Percentiles rank a stretch among this genome's conserved stretches.
Evolutionary conservation across 2,888 invertebrate genomes (phyloP).

Genomic region (Tupiocoris notatus): DNA sequence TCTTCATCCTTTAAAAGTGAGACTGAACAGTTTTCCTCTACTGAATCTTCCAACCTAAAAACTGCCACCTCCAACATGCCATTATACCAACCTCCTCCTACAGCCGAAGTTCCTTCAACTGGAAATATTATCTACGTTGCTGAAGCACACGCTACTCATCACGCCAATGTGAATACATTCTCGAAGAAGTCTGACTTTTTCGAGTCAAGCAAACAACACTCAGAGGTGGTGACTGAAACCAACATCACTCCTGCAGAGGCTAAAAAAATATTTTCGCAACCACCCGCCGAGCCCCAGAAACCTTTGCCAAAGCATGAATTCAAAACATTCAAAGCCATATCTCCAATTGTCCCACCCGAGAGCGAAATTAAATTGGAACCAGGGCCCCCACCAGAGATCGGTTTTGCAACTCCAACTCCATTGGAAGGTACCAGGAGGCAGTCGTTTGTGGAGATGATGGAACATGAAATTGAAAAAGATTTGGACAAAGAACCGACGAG

Average conservation of each 20-base stretch:
- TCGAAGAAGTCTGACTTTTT: constrained; percentile 50
- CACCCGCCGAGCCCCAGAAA: constrained; percentile 52
- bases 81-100: constrained; percentile 41
- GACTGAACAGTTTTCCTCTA: constrained; percentile 17
- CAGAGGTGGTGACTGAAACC: constrained; percentile 51
- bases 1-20: constrained; percentile 3
- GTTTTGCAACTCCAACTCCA: constrained; percentile 60
- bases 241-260: constrained; percentile 56
- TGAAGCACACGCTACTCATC: constrained; percentile 54
- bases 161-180: constrained; percentile 52
- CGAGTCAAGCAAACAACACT: constrained; percentile 46
- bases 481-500: constrained; percentile 59
- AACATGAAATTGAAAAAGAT: constrained; percentile 59
- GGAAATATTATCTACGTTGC: constrained; percentile 55
- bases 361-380: constrained; percentile 62
- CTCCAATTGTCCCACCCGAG: constrained; percentile 52
- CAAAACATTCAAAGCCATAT: constrained; percentile 43
- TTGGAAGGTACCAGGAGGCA: constrained; percentile 55
- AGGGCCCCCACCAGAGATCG: constrained; percentile 68
- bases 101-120: not conserved
- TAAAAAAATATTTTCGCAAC: constrained; percentile 56
- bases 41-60: not conserved
- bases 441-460: constrained; percentile 59
- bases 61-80: constrained; percentile 43
- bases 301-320: constrained; percentile 51